Conservation (phyloP, 2,113 vertebrate genomes). For the Cyanocitta stelleri region DNA sequence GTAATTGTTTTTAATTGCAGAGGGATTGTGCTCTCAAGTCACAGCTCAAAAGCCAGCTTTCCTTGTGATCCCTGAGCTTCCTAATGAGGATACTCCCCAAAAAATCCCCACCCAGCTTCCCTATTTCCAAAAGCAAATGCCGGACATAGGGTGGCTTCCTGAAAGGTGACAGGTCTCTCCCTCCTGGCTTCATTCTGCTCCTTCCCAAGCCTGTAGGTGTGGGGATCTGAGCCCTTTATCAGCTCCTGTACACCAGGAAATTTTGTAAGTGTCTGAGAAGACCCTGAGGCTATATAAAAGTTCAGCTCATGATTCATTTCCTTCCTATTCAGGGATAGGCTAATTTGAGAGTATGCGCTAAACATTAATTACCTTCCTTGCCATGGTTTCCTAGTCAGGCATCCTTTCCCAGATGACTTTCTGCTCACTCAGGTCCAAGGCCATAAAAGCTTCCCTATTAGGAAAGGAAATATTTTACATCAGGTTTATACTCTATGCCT, state of each 20-base stretch:
- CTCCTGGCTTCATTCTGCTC: background rate
- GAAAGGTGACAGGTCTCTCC: rapidly evolving
- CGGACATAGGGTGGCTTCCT: rapidly evolving
- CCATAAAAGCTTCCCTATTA: conserved; percentile 40
- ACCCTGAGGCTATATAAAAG: conserved; percentile 26
- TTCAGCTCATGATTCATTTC: conserved; percentile 40
- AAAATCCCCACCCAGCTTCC: background rate
- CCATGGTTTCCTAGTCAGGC: background rate
- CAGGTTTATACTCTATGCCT: conserved; percentile 19
- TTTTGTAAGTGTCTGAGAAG: conserved; percentile 5
- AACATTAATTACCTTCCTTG: conserved; percentile 14
- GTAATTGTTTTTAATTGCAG: background rate
- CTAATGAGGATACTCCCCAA: background rate
- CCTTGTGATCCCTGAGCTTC: background rate
- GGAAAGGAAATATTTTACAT: conserved; percentile 51
- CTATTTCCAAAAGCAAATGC: background rate
- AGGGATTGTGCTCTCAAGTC: background rate
- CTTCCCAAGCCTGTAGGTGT: background rate
- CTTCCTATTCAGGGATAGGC: conserved; percentile 23
- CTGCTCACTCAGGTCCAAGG: background rate
- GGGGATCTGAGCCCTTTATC: background rate
- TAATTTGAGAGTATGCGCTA: conserved; percentile 14
- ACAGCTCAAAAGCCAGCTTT: background rate
- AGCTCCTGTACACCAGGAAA: background rate
- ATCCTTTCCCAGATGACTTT: conserved; percentile 5